phyloP scores from a whole-genome alignment of 2,797 vertebrate genomes.

The Glyptemys insculpta region DNA sequence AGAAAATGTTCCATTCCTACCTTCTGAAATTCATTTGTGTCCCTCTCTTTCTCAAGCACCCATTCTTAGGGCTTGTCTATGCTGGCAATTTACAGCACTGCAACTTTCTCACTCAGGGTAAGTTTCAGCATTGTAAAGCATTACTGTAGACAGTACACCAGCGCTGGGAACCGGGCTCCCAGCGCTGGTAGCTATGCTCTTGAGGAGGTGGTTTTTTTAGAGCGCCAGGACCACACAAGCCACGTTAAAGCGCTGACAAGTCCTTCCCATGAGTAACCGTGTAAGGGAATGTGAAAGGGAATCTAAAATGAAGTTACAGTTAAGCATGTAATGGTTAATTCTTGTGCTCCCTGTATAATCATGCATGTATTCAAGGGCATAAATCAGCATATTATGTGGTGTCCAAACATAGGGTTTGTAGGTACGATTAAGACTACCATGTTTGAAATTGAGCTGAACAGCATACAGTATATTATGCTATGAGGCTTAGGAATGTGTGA shows the following conservation, averaged over 20 bases:
- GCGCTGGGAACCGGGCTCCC: no score
- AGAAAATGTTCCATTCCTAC: neutral
- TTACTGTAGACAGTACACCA: no score
- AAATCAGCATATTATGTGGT: rapidly evolving
- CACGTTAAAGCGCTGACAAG: no score
- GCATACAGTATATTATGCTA: neutral
- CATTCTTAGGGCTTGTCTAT: neutral
- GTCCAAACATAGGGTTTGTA: neutral
- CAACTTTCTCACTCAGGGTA: no score
- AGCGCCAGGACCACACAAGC: no score
- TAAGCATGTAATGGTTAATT: neutral
- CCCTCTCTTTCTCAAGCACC: neutral
- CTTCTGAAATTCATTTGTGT: neutral
- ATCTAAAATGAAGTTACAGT: neutral
- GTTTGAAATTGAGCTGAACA: neutral
- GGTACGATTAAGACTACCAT: neutral
- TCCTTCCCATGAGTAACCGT: neutral
- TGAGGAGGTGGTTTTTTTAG: no score
- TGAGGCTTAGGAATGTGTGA: neutral
- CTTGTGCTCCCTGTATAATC: neutral
- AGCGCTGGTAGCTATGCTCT: no score
- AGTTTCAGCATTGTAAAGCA: no score
- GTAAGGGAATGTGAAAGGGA: neutral
- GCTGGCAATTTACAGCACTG: no score
- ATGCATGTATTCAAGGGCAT: neutral